Conservation (phyloP, 2,888 invertebrate species). For the Mantis religiosa region DNA sequence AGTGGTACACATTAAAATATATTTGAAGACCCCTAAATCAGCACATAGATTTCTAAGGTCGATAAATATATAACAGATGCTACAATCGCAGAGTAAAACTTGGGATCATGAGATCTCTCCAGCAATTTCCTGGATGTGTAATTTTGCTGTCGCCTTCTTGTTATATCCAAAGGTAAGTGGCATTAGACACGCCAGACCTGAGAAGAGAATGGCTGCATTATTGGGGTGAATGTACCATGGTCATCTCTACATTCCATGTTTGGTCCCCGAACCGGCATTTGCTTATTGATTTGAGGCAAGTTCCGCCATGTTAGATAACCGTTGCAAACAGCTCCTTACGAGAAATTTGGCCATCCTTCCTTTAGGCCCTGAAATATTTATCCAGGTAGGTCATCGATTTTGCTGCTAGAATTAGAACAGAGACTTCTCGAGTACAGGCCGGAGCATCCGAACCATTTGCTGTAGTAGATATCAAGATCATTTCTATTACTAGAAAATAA, state of each 20-base stretch:
- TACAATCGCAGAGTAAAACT: too few relatives aligned
- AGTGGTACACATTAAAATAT: too few relatives aligned
- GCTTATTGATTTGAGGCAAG: background rate
- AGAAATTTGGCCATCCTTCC: background rate
- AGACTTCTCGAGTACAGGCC: background rate
- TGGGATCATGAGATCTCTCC: too few relatives aligned
- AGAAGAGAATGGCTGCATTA: background rate
- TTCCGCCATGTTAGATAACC: background rate
- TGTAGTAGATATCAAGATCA: background rate
- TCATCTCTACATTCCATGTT: background rate
- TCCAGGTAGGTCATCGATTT: background rate
- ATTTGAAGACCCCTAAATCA: too few relatives aligned
- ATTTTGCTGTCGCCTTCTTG: background rate
- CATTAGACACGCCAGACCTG: background rate
- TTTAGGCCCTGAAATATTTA: background rate
- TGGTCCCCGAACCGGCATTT: background rate
- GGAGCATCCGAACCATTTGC: background rate
- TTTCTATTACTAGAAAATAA: too few relatives aligned
- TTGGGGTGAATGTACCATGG: background rate
- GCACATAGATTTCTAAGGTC: too few relatives aligned
- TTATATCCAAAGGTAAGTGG: background rate
- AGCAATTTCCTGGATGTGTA: background rate
- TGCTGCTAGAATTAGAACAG: background rate
- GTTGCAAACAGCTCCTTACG: background rate
- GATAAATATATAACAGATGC: too few relatives aligned